Conservation (phyloP, 1,140 invertebrate species). For the Drosophila bifasciata region DNA sequence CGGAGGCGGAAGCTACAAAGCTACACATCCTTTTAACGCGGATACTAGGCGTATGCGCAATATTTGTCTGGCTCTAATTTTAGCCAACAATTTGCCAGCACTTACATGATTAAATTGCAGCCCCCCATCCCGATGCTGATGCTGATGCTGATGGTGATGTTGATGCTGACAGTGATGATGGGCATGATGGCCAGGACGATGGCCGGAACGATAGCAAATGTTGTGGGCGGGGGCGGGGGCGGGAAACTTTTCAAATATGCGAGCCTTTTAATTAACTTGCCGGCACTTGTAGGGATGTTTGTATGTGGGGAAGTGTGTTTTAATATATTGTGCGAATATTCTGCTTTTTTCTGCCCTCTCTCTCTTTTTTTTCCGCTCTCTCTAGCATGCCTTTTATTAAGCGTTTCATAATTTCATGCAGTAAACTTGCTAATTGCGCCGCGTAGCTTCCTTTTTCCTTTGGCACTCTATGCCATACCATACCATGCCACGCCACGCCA, state of each 20-base stretch:
- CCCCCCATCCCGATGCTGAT: constrained; percentile 10
- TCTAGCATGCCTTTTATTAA: constrained; percentile 64
- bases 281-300: constrained; percentile 53
- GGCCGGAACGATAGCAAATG: background rate
- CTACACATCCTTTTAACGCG: constrained; percentile 66
- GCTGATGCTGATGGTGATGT: constrained; percentile 34
- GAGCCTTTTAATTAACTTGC: constrained; percentile 78
- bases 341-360: constrained; percentile 16
- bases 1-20: constrained; percentile 1
- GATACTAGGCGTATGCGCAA: constrained; percentile 73
- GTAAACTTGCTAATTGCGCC: constrained; percentile 80
- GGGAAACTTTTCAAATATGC: constrained; percentile 76
- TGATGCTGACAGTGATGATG: constrained; percentile 23
- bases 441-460: constrained; percentile 67
- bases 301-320: constrained; percentile 37
- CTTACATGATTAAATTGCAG: constrained; percentile 80
- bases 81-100: constrained; percentile 81
- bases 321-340: constrained; percentile 45
- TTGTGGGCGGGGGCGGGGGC: too few relatives aligned
- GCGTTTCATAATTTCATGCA: constrained; percentile 81
- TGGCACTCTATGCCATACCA: constrained; percentile 50
- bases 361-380: background rate
- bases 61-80: constrained; percentile 81
- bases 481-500: background rate
- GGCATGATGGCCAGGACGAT: constrained; percentile 6